Evolutionary conservation across 2,888 invertebrate species (phyloP).

Genomic region (Eilema depressum): DNA sequence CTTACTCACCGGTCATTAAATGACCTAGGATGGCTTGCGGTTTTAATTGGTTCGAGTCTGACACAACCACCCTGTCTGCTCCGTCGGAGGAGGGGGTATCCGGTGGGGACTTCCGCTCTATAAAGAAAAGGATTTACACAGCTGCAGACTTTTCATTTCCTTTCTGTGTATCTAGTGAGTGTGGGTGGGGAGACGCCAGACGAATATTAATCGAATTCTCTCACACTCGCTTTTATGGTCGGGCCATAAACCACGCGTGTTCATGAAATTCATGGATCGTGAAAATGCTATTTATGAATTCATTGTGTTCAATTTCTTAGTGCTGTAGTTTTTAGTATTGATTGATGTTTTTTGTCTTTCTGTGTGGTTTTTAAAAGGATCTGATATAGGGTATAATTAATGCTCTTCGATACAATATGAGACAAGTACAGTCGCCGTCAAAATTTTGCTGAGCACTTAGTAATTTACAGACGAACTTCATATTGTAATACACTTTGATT

Average conservation of each 20-base stretch:
- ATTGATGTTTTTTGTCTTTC: not conserved
- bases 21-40: no score
- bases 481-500: no score
- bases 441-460: no score
- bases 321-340: not conserved
- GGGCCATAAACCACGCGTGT: conserved; percentile 20
- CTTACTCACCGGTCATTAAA: no score
- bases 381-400: no score
- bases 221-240: conserved; percentile 6
- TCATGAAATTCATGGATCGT: not conserved
- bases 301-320: not conserved
- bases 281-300: conserved; percentile 4
- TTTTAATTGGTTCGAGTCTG: no score
- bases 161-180: not conserved
- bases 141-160: conserved; percentile 27
- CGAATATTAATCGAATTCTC: conserved; percentile 34
- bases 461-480: no score
- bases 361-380: no score
- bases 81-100: not conserved
- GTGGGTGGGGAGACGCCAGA: not conserved
- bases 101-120: no score
- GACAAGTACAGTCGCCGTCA: no score
- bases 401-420: no score
- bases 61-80: not conserved
- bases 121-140: not conserved